Conservation (phyloP, 1,140 invertebrate species). For the Brachionus koreanus region DNA sequence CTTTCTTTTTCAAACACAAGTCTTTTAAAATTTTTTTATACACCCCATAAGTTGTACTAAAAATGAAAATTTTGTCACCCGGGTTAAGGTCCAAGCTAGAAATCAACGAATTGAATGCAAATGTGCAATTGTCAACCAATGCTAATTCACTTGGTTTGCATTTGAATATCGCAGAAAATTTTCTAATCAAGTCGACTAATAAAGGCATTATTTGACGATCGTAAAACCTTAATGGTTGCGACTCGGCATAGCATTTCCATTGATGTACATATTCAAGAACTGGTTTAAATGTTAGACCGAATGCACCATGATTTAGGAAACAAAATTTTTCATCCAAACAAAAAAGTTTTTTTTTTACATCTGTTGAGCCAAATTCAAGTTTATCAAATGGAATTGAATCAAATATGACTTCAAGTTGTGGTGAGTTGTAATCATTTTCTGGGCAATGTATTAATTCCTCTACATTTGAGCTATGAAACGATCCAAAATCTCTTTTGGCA, state of each 20-base stretch:
- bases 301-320: slow-evolving; percentile 58
- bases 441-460: slow-evolving; percentile 49
- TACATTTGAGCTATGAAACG: slow-evolving; percentile 55
- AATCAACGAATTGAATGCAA: slow-evolving; percentile 52
- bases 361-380: slow-evolving; percentile 46
- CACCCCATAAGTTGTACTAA: slow-evolving; percentile 54
- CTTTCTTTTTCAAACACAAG: slow-evolving; percentile 50
- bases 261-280: slow-evolving; percentile 52
- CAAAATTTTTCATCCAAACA: slow-evolving; percentile 48
- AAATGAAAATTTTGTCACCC: slow-evolving; percentile 52
- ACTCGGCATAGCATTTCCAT: slow-evolving; percentile 53
- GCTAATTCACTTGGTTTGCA: slow-evolving; percentile 52
- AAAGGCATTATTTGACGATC: slow-evolving; percentile 54
- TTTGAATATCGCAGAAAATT: slow-evolving; percentile 53
- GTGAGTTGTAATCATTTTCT: slow-evolving; percentile 46
- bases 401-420: not conserved
- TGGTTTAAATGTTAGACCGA: slow-evolving; percentile 53
- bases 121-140: slow-evolving; percentile 54
- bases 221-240: slow-evolving; percentile 54
- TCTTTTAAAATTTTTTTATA: slow-evolving; percentile 28
- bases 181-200: slow-evolving; percentile 51
- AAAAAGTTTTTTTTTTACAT: slow-evolving; percentile 49
- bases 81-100: slow-evolving; percentile 48
- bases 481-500: slow-evolving; percentile 51
- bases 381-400: not conserved